phyloP scores from a whole-genome alignment of 1,140 invertebrate genomes.

The Bombus vancouverensis region DNA sequence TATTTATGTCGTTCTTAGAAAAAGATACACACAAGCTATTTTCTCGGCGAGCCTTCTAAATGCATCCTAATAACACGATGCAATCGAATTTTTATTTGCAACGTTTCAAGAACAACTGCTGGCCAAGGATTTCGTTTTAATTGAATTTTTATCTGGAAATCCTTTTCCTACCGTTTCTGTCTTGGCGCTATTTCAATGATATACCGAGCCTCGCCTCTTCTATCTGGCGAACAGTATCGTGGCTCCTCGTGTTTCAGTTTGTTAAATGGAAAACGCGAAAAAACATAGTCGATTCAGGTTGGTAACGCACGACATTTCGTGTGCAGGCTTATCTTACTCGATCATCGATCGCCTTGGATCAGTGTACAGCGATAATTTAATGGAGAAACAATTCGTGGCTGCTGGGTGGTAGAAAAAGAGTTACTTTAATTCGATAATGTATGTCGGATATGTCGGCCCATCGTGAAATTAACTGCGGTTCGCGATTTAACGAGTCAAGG shows the following conservation, averaged over 20 bases:
- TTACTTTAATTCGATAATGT: constrained; percentile 26
- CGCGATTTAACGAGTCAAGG: background rate
- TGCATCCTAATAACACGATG: background rate
- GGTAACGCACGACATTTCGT: background rate
- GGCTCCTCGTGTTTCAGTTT: background rate
- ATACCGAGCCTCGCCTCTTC: background rate
- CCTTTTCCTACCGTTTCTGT: background rate
- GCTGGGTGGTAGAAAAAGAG: background rate
- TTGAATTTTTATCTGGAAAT: constrained; percentile 33
- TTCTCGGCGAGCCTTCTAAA: background rate
- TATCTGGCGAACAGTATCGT: background rate
- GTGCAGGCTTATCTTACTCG: background rate
- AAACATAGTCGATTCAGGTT: background rate
- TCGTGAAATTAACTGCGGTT: background rate
- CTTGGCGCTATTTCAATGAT: background rate
- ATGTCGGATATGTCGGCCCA: background rate
- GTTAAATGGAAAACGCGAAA: constrained; percentile 11
- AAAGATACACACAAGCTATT: background rate
- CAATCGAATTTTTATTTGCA: background rate
- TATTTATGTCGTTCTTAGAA: background rate
- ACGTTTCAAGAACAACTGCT: too few species aligned
- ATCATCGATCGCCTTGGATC: constrained; percentile 14
- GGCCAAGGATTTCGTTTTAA: background rate
- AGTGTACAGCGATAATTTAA: constrained; percentile 22
- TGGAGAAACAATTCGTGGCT: background rate